Conservation (phyloP, 2,797 vertebrate species). For the Enteromius anoplus region DNA sequence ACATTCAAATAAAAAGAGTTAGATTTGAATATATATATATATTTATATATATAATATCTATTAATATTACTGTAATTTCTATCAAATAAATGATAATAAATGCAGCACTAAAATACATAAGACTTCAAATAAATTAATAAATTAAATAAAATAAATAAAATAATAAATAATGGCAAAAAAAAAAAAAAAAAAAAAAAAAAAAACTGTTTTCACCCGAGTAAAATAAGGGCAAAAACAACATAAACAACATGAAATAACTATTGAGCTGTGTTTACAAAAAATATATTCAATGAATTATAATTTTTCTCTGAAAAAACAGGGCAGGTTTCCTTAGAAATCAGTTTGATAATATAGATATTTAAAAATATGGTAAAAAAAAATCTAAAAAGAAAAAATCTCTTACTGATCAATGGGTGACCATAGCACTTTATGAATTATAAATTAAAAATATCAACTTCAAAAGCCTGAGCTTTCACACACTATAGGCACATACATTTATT, state of each 20-base stretch:
- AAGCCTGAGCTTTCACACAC: background rate
- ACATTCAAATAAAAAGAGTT: too few species aligned
- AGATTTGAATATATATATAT: too few species aligned
- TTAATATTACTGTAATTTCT: background rate
- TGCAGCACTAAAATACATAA: background rate
- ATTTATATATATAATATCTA: too few species aligned
- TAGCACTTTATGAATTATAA: background rate
- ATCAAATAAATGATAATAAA: background rate
- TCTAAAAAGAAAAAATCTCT: too few species aligned
- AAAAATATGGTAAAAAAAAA: background rate
- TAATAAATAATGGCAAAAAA: background rate
- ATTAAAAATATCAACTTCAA: background rate
- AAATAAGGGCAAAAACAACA: too few species aligned
- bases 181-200: too few species aligned
- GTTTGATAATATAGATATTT: background rate
- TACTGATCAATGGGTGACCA: background rate
- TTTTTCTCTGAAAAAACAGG: background rate
- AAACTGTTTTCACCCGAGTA: too few species aligned
- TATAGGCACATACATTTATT: background rate
- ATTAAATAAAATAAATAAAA: background rate
- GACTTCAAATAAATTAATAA: too few species aligned
- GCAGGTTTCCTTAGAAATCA: background rate
- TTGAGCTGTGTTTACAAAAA: background rate
- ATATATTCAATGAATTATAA: background rate
- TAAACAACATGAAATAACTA: too few species aligned